A percentile compares a stretch with the other conserved stretches of the same genome.
These are phyloP conservation scores for Notiomystis cincta DNA, from an alignment of 2,113 vertebrate genomes.

Conservation along the genomic window DNA sequence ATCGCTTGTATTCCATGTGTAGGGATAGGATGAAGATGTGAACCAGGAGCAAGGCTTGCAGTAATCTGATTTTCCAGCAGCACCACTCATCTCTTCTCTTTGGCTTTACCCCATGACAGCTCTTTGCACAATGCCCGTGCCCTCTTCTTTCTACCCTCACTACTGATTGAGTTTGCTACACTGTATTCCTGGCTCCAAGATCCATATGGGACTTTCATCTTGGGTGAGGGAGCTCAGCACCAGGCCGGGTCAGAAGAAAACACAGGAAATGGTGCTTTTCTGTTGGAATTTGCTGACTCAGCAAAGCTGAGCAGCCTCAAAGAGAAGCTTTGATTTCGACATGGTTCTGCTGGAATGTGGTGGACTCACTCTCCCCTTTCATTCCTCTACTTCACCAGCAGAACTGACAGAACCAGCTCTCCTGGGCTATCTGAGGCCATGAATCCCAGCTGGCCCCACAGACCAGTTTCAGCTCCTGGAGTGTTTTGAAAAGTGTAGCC, in stretches of 20 bases:
- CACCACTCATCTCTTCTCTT: not conserved
- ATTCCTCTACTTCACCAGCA: not conserved
- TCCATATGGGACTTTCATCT: not conserved
- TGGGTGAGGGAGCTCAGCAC: not conserved
- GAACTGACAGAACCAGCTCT: not conserved
- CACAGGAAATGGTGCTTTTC: not conserved
- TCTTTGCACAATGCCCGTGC: not conserved
- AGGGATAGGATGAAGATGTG: not conserved
- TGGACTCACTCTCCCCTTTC: not conserved
- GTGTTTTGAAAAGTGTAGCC: not conserved
- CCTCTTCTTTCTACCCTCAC: not conserved
- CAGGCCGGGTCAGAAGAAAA: not conserved
- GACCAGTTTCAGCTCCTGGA: not conserved
- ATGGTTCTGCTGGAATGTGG: not conserved
- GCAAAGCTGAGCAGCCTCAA: not conserved
- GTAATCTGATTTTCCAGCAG: not conserved
- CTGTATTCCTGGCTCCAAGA: not conserved
- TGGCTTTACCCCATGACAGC: not conserved
- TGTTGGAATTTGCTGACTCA: not conserved
- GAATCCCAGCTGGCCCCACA: not conserved
- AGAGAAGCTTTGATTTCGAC: not conserved
- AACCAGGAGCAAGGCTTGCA: not conserved
- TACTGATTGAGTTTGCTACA: not conserved
- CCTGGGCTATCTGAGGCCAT: not conserved
- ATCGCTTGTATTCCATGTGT: rapidly evolving